Base-by-base conservation (phyloP, 2,113 vertebrate species). In the Trematocara unimaculatum region DNA sequence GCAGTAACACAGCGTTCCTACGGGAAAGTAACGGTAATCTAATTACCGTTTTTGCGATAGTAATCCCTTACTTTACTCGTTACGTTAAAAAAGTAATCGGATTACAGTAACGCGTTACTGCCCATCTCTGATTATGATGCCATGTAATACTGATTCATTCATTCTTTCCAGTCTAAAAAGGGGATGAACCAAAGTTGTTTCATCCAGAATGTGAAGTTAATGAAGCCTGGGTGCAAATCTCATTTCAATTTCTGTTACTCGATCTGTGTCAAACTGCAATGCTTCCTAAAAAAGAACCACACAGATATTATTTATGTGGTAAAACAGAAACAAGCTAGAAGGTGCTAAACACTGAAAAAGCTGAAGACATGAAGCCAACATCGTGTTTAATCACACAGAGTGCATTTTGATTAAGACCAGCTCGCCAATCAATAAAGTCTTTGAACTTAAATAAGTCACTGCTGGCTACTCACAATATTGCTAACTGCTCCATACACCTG, bases 341-440 rank as follows among this genome's bases (percentile, higher is more conserved):
- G 42, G 23, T 18, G 23, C 23, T 5, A 94, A 96, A 92, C 92
- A 93, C 93, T 94, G 90, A 95, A 96, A 91, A 96, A 95, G 89
- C 94, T 88, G 92, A 94, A 96, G 92, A 93, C 87, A 96, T 55
- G 26, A 94, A 95, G 96, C 96, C 95, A 96, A 92, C 93, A 12
- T 29, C 3, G 96, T 97, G 94, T 97, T 97, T 97, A 98, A 99
- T 98, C 96, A 97, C 94, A 89, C 82, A 91, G 96, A 99, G 97
- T 98, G 97, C 95, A 95, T 97, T 97, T 96, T 97, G 96, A 98
- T 98, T 97, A 97, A 97, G 96, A 96, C 94, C 93, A 94, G 94
- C 95, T 94, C 92, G 87, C 88, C 12, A 89, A 98, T 98, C 97
- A 97, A 97, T 98, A 97, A 96, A 97, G 97, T 95, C 97, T 96